Percentiles rank a stretch among this genome's conserved stretches.
Evolutionary conservation across 2,113 vertebrate genomes (phyloP).

Genomic region (Nothobranchius kuhntae): DNA sequence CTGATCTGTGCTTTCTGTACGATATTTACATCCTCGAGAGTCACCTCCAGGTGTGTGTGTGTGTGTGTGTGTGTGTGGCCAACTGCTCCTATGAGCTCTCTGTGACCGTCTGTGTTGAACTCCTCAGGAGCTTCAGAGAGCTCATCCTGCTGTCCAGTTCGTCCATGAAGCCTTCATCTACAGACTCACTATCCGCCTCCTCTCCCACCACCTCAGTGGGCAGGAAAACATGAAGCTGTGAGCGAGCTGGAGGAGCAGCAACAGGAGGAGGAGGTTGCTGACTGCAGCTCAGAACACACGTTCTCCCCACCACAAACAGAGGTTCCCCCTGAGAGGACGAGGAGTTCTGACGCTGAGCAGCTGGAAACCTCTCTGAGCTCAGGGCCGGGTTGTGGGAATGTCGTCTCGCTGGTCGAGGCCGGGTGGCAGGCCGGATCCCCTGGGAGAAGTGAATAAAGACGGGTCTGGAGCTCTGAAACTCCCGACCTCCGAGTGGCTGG

Average conservation of each 20-base stretch:
- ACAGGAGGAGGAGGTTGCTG: conserved; percentile 2
- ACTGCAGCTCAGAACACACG: conserved; percentile 49
- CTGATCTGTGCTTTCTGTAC: too few relatives aligned
- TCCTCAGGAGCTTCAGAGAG: conserved; percentile 59
- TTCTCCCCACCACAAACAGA: conserved; percentile 69
- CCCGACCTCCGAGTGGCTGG: not conserved
- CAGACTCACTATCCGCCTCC: conserved; percentile 69
- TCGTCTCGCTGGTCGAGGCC: conserved; percentile 28
- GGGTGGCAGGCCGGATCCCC: conserved; percentile 55
- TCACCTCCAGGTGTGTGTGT: too few relatives aligned
- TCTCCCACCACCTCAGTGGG: conserved; percentile 64
- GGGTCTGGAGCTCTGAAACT: conserved; percentile 30
- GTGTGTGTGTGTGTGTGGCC: too few relatives aligned
- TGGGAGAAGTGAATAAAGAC: conserved; percentile 73
- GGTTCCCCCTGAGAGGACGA: conserved; percentile 14
- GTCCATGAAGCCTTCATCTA: conserved; percentile 74
- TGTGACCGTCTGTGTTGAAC: conserved; percentile 25
- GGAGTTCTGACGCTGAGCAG: not conserved
- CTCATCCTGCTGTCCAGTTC: conserved; percentile 67
- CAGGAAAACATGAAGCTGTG: conserved; percentile 79
- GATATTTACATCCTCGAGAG: too few relatives aligned
- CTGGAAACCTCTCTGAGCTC: not conserved
- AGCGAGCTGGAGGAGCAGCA: conserved; percentile 32
- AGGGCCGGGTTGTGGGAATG: conserved; percentile 14
- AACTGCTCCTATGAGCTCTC: not conserved